phyloP scores from a whole-genome alignment of 1,140 invertebrate genomes.

The Phymastichus coffea region DNA sequence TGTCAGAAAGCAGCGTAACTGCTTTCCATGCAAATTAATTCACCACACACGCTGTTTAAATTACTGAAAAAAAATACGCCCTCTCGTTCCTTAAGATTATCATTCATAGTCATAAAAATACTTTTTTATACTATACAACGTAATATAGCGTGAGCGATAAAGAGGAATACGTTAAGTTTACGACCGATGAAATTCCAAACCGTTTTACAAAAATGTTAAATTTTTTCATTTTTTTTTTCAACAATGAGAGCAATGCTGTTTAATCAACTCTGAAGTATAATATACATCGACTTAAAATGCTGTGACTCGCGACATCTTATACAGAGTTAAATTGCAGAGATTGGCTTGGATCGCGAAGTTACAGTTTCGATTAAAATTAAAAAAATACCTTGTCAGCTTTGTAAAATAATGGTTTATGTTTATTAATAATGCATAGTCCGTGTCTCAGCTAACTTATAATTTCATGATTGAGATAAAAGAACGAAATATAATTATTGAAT shows the following conservation, averaged over 20 bases:
- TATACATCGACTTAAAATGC: constrained; percentile 15
- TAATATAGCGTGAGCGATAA: constrained; percentile 30
- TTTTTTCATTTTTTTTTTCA: constrained; percentile 17
- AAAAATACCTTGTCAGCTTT: constrained; percentile 12
- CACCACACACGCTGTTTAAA: constrained; percentile 23
- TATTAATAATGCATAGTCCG: background rate
- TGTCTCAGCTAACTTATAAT: too few species aligned
- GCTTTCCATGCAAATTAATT: constrained; percentile 19
- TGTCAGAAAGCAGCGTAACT: background rate
- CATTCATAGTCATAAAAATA: constrained; percentile 33
- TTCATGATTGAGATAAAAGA: constrained; percentile 7
- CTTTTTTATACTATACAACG: constrained; percentile 30
- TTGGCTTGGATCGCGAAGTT: background rate
- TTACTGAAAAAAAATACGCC: constrained; percentile 29
- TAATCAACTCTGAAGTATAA: background rate
- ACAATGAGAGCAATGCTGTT: background rate
- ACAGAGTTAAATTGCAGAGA: constrained; percentile 33
- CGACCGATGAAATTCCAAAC: too few species aligned
- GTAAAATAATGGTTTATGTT: constrained; percentile 5
- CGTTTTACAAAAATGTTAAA: background rate
- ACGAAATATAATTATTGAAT: constrained; percentile 1
- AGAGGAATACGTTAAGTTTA: constrained; percentile 7
- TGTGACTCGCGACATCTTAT: constrained; percentile 13
- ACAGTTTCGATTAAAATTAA: constrained; percentile 13
- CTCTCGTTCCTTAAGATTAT: constrained; percentile 26